These are phyloP conservation scores for Villa cingulata DNA, from an alignment of 2,888 invertebrate species.

Conservation along the genomic window DNA sequence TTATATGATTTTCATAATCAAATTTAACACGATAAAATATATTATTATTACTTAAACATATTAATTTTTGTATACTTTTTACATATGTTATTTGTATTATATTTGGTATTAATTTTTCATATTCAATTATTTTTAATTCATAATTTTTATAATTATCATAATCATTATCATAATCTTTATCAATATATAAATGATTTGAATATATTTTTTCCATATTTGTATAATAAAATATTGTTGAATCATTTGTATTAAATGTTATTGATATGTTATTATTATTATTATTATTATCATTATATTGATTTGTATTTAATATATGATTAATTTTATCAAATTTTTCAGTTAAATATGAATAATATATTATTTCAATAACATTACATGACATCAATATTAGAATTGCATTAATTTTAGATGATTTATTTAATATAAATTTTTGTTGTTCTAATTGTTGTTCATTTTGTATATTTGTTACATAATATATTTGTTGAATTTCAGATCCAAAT, in stretches of 20 bases:
- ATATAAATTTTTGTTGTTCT: no score
- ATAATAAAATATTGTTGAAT: constrained; percentile 7
- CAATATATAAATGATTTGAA: constrained; percentile 23
- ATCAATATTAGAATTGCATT: constrained; percentile 25
- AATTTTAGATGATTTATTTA: no score
- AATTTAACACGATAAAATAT: constrained; percentile 27
- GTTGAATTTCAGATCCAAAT: constrained; percentile 5
- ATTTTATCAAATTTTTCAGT: constrained; percentile 16
- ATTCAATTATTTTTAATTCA: constrained; percentile 20
- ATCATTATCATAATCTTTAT: constrained; percentile 17
- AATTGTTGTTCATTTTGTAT: neutral
- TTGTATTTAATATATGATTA: constrained; percentile 3
- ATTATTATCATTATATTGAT: neutral
- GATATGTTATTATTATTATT: neutral
- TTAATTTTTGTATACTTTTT: constrained; percentile 21
- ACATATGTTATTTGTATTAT: constrained; percentile 30
- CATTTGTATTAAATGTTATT: constrained; percentile 3
- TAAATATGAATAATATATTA: constrained; percentile 26
- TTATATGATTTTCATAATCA: no score
- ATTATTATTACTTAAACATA: constrained; percentile 31
- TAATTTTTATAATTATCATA: no score
- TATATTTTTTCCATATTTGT: constrained; percentile 24
- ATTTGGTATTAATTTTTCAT: constrained; percentile 21
- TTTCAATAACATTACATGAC: constrained; percentile 27
- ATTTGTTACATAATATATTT: constrained; percentile 3